Evolutionary conservation across 1,140 invertebrate species (phyloP), one percentile per base, ranked within the genome.

Genomic region (Thalassaphorura encarpata): DNA sequence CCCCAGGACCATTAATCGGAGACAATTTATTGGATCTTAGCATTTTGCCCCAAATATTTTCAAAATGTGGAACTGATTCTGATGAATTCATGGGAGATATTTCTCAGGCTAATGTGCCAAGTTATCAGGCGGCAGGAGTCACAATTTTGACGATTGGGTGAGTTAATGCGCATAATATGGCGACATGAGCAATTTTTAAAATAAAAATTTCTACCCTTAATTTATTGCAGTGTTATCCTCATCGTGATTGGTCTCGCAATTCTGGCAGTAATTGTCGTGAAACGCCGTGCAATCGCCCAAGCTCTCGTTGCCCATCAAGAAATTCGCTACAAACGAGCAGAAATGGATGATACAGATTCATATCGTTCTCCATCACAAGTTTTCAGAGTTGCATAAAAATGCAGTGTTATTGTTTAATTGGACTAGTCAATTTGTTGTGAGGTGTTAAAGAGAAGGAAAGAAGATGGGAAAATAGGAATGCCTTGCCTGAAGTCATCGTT

Each of bases 281-380:
- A 64, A 36, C 33, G 63, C 16, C 16, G 63, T 39, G 63, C 63
- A 6, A 64, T 64, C n/a, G 53, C 59, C 6, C 6, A 21, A 4
- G 59, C 63, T 3, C 27, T 64, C 2, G 51, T 57, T 18, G 45
- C 48, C 23, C 63, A 56, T 27, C 54, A 58, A 18, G 46, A 61
- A 56, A 61, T 64, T 47, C 56, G 63, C 4, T 64, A 64, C 31
- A 54, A 64, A 46, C 24, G 60, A 45, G 54, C 63, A n/a, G 59
- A 59, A 3, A 48, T 48, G 1, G 63, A 64, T 13, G 28, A 56
- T 23, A 19, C 48, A 50, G 36, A 56, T 13, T 6, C 48, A 5
- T 51, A 51, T 29, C 28, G 28, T 13, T 31, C 29, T 39, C 48
- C 48, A 36, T 36, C 33, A 11, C n/a, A n/a, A n/a, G n/a, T n/a